Percentiles rank a stretch among this genome's conserved stretches.
These are phyloP conservation scores for Ptiloglossa arizonensis DNA, from an alignment of 1,140 invertebrate species.

Conservation along the genomic window DNA sequence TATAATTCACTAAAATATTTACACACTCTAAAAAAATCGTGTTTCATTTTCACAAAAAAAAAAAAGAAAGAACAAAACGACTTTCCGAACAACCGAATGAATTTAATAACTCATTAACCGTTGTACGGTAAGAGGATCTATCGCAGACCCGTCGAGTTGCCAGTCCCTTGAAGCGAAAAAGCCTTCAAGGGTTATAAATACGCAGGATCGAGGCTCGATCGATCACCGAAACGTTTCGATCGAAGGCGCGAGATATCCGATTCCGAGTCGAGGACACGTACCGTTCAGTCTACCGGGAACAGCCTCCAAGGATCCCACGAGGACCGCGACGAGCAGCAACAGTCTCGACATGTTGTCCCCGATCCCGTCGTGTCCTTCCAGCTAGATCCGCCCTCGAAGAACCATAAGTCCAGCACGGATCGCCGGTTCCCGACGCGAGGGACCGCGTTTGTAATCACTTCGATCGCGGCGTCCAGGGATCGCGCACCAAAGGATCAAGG, in stretches of 20 bases:
- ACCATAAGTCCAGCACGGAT: conserved; percentile 15
- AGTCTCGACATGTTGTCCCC: conserved; percentile 47
- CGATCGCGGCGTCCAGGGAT: neutral
- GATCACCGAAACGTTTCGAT: neutral
- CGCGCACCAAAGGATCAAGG: neutral
- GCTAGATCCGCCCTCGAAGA: neutral
- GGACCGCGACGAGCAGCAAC: conserved; percentile 26
- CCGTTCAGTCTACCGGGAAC: conserved; percentile 59
- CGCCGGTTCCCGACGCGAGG: neutral
- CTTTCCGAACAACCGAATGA: too few species aligned
- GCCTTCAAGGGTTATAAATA: too few species aligned
- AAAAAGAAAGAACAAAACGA: too few species aligned
- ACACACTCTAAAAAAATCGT: too few species aligned
- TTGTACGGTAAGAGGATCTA: too few species aligned
- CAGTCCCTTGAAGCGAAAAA: too few species aligned
- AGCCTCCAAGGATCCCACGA: conserved; percentile 51
- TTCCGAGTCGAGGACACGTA: conserved; percentile 30
- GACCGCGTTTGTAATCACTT: conserved; percentile 17
- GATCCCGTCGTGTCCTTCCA: conserved; percentile 18
- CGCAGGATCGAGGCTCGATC: neutral
- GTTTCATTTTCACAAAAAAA: too few species aligned
- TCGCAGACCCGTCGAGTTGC: too few species aligned
- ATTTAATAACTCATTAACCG: too few species aligned
- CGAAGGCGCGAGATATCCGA: neutral
- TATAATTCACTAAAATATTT: too few species aligned